Evolutionary conservation across 2,888 invertebrate genomes (phyloP), one percentile per base, ranked within the genome.

Genomic region (Apotomis betuletana): DNA sequence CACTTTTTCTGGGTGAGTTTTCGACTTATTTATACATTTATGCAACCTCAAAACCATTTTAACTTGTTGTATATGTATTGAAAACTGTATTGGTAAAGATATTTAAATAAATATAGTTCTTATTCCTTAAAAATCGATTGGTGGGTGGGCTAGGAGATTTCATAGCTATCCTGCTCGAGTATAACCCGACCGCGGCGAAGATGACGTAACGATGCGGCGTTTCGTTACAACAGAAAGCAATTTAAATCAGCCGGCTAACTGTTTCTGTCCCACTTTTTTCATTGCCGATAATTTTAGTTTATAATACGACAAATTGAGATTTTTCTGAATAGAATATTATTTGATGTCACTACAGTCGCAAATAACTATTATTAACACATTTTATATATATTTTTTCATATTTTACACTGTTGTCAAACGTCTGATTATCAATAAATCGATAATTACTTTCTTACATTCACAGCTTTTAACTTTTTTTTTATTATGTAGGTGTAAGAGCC

Each of bases 101-200:
- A 79, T 76, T 80, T 75, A 73, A 76, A 77, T 81, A 79, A 81
- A 79, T 82, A 78, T 61, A 75, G 72, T 78, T 78, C 76, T 78
- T 84, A 82, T 84, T 83, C 80, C 85, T 85, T 90, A 88, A 92
- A 93, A 93, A 93, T 93, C 93, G 92, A 93, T 93, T 87, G 82
- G 90, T 92, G 93, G 93, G 93, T 93, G 93, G 91, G 91, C 83
- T 87, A 83, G 83, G 81, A 79, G 78, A 79, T 77, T 57, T 69
- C 74, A 74, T 72, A 57, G 58, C 85, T 77, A 77, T 89, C 88
- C 85, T 87, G 78, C 81, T 88, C 80, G 76, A 75, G 76, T 91
- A 90, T 88, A 85, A 91, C 75, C 88, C 91, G 85, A 76, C 89
- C 81, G 83, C 80, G 81, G 85, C 81, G 15, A 77, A 82, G 79